Evolutionary conservation across 2,113 vertebrate genomes (phyloP).

Genomic region (Phainopepla nitens): DNA sequence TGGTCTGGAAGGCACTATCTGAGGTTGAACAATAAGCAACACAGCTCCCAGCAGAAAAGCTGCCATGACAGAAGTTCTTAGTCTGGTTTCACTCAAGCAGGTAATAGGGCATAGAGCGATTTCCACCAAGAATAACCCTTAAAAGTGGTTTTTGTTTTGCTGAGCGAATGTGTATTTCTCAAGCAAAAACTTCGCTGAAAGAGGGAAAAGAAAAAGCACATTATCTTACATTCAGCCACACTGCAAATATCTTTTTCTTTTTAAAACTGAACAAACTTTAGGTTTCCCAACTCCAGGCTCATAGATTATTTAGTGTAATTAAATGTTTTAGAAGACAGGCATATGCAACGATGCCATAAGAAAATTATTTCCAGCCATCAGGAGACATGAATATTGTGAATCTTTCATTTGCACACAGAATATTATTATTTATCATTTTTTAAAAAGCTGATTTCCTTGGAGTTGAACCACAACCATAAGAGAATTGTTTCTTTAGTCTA

Average conservation of each 20-base stretch:
- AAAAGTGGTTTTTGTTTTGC: constrained; percentile 46
- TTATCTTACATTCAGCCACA: neutral
- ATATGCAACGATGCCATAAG: neutral
- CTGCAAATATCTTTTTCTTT: neutral
- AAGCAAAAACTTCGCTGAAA: constrained; percentile 43
- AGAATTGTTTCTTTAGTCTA: neutral
- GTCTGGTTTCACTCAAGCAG: constrained; percentile 76
- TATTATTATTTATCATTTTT: neutral
- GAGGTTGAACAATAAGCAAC: constrained; percentile 81
- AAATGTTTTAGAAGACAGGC: neutral
- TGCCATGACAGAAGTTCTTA: constrained; percentile 85
- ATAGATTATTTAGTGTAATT: neutral
- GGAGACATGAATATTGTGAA: neutral
- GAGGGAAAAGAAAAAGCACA: neutral
- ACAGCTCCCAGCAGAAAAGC: constrained; percentile 82
- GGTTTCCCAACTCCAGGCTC: neutral
- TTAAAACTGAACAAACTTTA: neutral
- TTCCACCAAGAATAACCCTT: constrained; percentile 64
- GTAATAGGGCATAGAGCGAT: constrained; percentile 68
- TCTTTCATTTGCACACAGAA: neutral
- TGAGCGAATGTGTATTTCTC: neutral
- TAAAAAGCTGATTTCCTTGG: neutral
- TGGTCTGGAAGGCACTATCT: constrained; percentile 76
- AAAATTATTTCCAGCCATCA: neutral
- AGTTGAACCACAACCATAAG: neutral